These are phyloP conservation scores for Conger conger DNA, from an alignment of 2,113 vertebrate species.

Conservation along the genomic window DNA sequence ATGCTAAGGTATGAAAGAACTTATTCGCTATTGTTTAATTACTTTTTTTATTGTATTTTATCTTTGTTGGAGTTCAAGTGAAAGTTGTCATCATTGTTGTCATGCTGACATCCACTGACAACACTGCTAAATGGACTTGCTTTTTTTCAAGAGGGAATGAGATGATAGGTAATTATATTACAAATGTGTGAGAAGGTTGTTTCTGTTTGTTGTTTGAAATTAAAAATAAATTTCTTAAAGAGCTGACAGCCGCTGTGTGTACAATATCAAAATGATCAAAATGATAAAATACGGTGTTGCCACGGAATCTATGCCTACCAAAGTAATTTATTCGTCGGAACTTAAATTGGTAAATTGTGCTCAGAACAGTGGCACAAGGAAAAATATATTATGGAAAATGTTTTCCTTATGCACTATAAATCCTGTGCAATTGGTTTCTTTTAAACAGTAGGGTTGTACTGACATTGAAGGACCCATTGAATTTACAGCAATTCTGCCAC, in stretches of 20 bases:
- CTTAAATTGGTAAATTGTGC: not conserved
- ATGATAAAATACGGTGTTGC: not conserved
- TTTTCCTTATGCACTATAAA: slow-evolving; percentile 46
- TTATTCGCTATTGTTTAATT: not conserved
- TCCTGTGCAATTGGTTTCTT: slow-evolving; percentile 67
- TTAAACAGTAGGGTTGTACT: slow-evolving; percentile 76
- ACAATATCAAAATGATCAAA: not conserved
- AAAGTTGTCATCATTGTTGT: not conserved
- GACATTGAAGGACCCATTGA: slow-evolving; percentile 66
- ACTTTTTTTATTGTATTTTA: too few relatives aligned
- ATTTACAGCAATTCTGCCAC: slow-evolving; percentile 79
- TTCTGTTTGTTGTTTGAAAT: not conserved
- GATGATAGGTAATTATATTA: not conserved
- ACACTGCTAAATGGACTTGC: not conserved
- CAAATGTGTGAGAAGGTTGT: not conserved
- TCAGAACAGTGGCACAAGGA: slow-evolving; percentile 20
- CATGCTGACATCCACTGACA: not conserved
- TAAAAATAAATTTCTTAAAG: not conserved
- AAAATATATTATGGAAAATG: slow-evolving; percentile 32
- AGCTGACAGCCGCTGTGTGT: not conserved
- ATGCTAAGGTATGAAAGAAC: not conserved
- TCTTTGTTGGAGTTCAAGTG: not conserved
- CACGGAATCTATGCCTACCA: not conserved
- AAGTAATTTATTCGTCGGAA: not conserved
- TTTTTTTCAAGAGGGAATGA: not conserved